Evolutionary conservation across 2,113 vertebrate genomes (phyloP).

Genomic region (Nerophis ophidion): DNA sequence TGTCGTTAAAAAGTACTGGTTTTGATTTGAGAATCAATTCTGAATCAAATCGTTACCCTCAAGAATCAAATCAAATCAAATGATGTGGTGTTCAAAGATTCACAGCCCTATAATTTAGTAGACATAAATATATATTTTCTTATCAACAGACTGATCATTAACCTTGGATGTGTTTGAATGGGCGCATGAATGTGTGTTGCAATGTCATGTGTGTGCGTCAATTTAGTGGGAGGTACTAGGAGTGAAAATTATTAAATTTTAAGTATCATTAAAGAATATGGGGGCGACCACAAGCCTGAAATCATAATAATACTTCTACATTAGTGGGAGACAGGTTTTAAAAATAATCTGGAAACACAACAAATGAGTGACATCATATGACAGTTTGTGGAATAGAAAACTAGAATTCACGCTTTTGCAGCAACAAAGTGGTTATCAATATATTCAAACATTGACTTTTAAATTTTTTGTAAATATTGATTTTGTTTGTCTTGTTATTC

Average conservation of each 20-base stretch:
- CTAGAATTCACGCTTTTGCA: too few species aligned
- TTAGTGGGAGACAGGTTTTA: background rate
- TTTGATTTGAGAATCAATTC: too few species aligned
- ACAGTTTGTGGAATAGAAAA: background rate
- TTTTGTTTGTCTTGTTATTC: background rate
- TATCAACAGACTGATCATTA: background rate
- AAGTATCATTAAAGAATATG: slow-evolving; percentile 26
- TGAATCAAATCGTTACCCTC: too few species aligned
- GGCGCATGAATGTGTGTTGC: background rate
- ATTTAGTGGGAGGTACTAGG: slow-evolving; percentile 4
- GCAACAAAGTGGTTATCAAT: too few species aligned
- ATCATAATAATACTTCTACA: background rate
- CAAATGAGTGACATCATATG: background rate
- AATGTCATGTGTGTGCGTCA: background rate
- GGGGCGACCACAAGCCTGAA: slow-evolving; percentile 10
- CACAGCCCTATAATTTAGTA: too few species aligned
- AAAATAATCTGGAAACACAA: background rate
- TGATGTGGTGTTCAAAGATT: too few species aligned
- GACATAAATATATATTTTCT: background rate
- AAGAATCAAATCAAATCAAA: too few species aligned
- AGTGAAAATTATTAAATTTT: slow-evolving; percentile 22
- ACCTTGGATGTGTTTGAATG: background rate
- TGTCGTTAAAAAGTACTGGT: too few species aligned
- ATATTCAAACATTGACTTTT: background rate
- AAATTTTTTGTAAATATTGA: background rate